Percentiles rank a stretch among this genome's conserved stretches.
Conservation (phyloP, 2,797 vertebrate genomes). For the Capromys pilorides region DNA sequence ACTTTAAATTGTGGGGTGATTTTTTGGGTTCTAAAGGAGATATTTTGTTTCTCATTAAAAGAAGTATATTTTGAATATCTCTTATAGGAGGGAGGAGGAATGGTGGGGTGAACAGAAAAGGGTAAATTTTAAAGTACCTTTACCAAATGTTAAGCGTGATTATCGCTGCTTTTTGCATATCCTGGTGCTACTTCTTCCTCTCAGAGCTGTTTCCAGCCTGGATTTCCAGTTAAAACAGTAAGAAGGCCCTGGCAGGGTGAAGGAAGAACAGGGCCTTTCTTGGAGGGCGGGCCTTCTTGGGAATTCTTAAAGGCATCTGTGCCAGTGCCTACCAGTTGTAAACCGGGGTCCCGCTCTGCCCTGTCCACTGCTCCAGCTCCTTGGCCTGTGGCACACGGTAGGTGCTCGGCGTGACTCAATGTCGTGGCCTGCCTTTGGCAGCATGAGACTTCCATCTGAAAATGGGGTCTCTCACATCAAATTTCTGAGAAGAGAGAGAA, state of each 20-base stretch:
- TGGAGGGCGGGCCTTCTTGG: neutral
- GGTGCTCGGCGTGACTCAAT: neutral
- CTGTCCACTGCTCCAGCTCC: neutral
- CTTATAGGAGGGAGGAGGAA: neutral
- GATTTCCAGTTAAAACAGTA: neutral
- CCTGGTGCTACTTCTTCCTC: neutral
- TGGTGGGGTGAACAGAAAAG: neutral
- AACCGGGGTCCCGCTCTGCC: neutral
- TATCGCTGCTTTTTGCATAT: accelerated
- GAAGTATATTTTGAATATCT: neutral
- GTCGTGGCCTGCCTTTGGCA: neutral
- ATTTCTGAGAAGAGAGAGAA: neutral
- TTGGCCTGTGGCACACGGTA: neutral
- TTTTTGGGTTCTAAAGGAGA: neutral
- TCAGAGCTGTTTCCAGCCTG: neutral
- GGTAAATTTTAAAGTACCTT: neutral
- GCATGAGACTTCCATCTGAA: neutral
- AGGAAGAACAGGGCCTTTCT: neutral
- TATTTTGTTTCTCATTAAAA: neutral
- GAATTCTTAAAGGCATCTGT: neutral
- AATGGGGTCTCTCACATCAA: neutral
- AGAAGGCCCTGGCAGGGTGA: neutral
- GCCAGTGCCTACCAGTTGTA: neutral
- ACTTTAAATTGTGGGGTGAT: neutral
- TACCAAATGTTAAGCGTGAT: neutral